Conservation (phyloP, 2,888 invertebrate genomes). For the Ephialtes manifestator region DNA sequence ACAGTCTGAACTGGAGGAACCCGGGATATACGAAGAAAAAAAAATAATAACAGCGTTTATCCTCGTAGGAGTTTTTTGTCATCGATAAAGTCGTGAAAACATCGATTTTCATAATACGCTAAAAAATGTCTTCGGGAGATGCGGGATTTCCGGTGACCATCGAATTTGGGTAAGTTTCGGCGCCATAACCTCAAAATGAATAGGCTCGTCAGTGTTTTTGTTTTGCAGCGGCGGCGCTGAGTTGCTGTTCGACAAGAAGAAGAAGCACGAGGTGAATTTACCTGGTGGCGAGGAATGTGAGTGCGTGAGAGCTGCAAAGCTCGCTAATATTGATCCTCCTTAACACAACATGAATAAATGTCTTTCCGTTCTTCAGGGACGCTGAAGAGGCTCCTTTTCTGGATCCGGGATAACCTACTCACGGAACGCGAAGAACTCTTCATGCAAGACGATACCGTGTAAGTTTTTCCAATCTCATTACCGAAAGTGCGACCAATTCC, state of each 20-base stretch:
- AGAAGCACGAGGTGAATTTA: slow-evolving; percentile 90
- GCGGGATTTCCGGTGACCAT: slow-evolving; percentile 72
- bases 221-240: slow-evolving; percentile 95
- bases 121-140: slow-evolving; percentile 71
- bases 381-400: slow-evolving; percentile 90
- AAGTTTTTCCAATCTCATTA: slow-evolving; percentile 79
- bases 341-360: slow-evolving; percentile 36
- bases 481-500: slow-evolving; percentile 24
- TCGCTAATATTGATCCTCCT: background rate
- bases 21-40: slow-evolving; percentile 51
- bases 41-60: slow-evolving; percentile 4
- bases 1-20: slow-evolving; percentile 52
- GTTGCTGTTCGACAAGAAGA: slow-evolving; percentile 94
- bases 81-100: background rate
- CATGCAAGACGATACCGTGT: slow-evolving; percentile 87
- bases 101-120: background rate
- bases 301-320: slow-evolving; percentile 71
- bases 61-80: background rate
- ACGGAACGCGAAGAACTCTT: slow-evolving; percentile 93
- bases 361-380: slow-evolving; percentile 88
- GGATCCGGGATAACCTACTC: slow-evolving; percentile 95
- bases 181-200: slow-evolving; percentile 33
- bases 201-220: slow-evolving; percentile 68
- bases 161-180: slow-evolving; percentile 79
- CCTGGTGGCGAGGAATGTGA: slow-evolving; percentile 87